Base-by-base conservation (phyloP, 2,113 vertebrate species). In the Turnix velox region DNA sequence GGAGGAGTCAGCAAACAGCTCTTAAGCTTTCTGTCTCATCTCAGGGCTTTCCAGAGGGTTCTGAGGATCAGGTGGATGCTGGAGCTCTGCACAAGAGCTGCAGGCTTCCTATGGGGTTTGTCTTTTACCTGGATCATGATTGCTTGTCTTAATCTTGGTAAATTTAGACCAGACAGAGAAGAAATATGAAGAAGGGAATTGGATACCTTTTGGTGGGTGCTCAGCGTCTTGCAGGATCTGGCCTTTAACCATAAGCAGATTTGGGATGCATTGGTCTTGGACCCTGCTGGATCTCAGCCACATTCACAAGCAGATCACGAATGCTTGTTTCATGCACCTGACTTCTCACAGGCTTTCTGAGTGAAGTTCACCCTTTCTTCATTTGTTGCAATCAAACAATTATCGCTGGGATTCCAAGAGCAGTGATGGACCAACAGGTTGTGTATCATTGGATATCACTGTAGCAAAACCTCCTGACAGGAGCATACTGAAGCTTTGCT, bases 371-470 rank as follows among this genome's bases (percentile, higher is more conserved):
- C 45, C 46, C 45, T 91, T 85, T 77, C 91, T 93, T 23, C 65
- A 83, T 90, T 90, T 94, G 74, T 86, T 79, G 59, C 67, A 77
- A 12, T 40, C 40, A 59, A 87, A 57, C 37, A 48, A 51, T 22
- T 16, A 55, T 62, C 33, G 7, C 19, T 37, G 62, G 42, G 63
- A 46, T 88, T 35, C 31, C 76, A 80, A 18, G 62, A 92, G 51
- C 42, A 33, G 40, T 95, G 90, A 84, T 94, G 94, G 68, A 87
- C 92, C 74, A 72, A 68, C 61, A 51, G 48, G 62, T 84, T 89
- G 67, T 91, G 81, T 88, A 86, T 89, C 81, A 82, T 87, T 89
- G 92, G 75, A 91, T 94, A 96, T 95, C 69, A 74, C 78, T 57
- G 80, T 33, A 89, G 63, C 2, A 15, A 96, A 93, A 78, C 83